phyloP scores from a whole-genome alignment of 2,888 invertebrate species.

The Mellilla xanthometata region DNA sequence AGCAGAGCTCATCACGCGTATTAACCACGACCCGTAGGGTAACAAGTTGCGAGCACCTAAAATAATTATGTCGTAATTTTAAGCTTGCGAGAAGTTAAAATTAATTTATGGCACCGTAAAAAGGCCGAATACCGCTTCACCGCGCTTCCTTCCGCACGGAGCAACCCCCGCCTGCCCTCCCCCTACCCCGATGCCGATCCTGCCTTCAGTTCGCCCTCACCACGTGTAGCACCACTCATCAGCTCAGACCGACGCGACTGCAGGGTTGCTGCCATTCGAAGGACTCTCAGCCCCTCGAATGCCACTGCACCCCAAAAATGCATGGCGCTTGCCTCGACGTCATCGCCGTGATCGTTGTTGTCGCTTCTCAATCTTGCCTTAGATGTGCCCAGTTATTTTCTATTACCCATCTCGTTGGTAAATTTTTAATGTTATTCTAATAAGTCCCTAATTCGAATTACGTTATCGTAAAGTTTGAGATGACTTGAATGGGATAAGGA shows the following conservation, averaged over 20 bases:
- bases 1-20: constrained; percentile 19
- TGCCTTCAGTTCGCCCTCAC: constrained; percentile 28
- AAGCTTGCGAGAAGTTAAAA: constrained; percentile 40
- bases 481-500: not conserved
- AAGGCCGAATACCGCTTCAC: constrained; percentile 61
- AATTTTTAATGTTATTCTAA: constrained; percentile 3
- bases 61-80: constrained; percentile 29
- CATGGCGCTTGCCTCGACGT: constrained; percentile 71
- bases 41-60: constrained; percentile 21
- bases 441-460: not conserved
- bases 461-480: no score
- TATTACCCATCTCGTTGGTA: constrained; percentile 5
- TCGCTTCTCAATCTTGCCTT: constrained; percentile 36
- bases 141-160: constrained; percentile 62
- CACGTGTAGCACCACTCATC: constrained; percentile 76
- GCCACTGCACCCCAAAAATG: constrained; percentile 48
- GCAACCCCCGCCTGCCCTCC: constrained; percentile 35
- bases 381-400: constrained; percentile 5
- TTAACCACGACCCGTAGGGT: constrained; percentile 17
- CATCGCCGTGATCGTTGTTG: constrained; percentile 64
- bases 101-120: constrained; percentile 51
- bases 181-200: constrained; percentile 25
- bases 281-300: constrained; percentile 36
- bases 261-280: constrained; percentile 44
- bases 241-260: constrained; percentile 50